These are phyloP conservation scores for Cranoglanis bouderius DNA, from an alignment of 2,113 vertebrate species.

Conservation along the genomic window DNA sequence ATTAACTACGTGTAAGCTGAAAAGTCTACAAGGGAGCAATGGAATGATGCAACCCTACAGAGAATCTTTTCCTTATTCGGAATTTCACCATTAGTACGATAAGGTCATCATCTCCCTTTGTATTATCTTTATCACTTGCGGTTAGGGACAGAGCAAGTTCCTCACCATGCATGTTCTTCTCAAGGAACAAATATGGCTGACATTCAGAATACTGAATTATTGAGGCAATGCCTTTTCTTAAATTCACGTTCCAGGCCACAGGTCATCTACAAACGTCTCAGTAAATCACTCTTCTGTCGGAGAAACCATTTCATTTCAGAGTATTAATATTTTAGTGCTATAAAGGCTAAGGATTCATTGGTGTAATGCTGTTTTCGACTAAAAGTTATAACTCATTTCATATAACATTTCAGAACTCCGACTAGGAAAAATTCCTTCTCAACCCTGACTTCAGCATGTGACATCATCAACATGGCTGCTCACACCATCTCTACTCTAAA, in stretches of 20 bases:
- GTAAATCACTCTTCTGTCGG: constrained; percentile 32
- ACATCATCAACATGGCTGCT: not conserved
- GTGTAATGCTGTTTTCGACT: not conserved
- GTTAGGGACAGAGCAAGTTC: not conserved
- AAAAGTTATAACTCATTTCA: not conserved
- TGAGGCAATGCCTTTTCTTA: constrained; percentile 38
- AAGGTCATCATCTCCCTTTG: not conserved
- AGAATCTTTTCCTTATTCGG: not conserved
- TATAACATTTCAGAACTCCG: not conserved
- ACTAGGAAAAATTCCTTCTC: not conserved
- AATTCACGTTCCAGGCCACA: constrained; percentile 20
- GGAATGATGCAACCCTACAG: not conserved
- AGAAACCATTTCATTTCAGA: constrained; percentile 30
- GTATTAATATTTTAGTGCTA: constrained; percentile 44
- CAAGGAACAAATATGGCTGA: constrained; percentile 30
- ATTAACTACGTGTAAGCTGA: not conserved
- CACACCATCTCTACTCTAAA: not conserved
- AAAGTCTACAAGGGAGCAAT: not conserved
- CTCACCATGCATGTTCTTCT: constrained; percentile 3
- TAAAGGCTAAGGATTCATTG: constrained; percentile 1
- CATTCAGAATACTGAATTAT: constrained; percentile 47
- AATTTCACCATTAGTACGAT: not conserved
- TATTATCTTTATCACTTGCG: not conserved
- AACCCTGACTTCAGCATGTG: not conserved
- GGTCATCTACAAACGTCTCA: constrained; percentile 8